These are phyloP conservation scores for Acrobasis suavella DNA, from an alignment of 2,888 invertebrate species.

Conservation along the genomic window DNA sequence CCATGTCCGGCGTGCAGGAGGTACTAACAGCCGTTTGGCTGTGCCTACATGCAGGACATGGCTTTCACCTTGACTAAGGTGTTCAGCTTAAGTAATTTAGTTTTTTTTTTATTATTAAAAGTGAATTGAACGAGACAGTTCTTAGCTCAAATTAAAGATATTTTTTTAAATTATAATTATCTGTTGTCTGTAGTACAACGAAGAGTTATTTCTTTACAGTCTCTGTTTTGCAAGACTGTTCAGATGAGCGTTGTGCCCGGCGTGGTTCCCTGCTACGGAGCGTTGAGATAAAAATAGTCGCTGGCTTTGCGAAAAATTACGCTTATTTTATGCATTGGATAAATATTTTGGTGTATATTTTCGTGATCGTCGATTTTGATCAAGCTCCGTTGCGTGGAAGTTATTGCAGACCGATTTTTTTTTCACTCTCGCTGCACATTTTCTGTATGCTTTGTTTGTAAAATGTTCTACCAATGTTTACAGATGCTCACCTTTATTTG, in stretches of 20 bases:
- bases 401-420: neutral
- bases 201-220: neutral
- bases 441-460: neutral
- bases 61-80: too few relatives aligned
- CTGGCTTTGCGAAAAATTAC: conserved; percentile 23
- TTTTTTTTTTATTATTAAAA: too few relatives aligned
- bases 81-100: too few relatives aligned
- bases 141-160: too few relatives aligned
- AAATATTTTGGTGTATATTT: conserved; percentile 16
- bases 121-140: too few relatives aligned
- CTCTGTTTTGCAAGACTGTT: neutral
- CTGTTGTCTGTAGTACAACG: neutral
- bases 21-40: too few relatives aligned
- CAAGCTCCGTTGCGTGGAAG: neutral
- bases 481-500: too few relatives aligned
- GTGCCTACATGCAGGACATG: too few relatives aligned
- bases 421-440: neutral
- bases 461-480: neutral
- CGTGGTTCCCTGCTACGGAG: neutral
- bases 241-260: conserved; percentile 1
- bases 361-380: conserved; percentile 7
- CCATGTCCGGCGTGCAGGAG: too few relatives aligned
- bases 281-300: conserved; percentile 14
- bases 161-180: neutral
- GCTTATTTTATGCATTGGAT: conserved; percentile 24